Conservation (phyloP, 2,113 vertebrate genomes). For the Vanacampus margaritifer region DNA sequence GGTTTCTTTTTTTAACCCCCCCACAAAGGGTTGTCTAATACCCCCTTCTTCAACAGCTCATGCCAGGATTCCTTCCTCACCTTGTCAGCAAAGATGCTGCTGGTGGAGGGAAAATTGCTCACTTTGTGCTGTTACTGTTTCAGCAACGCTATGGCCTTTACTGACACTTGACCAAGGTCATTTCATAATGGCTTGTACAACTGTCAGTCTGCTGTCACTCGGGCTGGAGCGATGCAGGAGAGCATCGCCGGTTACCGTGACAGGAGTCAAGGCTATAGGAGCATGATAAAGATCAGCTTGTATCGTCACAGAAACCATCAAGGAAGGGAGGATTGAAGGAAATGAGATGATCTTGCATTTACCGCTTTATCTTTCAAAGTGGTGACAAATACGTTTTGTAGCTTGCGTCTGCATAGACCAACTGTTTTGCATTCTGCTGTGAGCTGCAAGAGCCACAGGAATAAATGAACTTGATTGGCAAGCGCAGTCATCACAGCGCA, state of each 20-base stretch:
- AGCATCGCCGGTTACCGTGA: conserved; percentile 44
- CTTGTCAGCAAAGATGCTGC: conserved; percentile 60
- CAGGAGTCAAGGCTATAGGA: conserved; percentile 65
- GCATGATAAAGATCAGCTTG: conserved; percentile 68
- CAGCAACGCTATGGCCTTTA: conserved; percentile 38
- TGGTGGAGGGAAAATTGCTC: conserved; percentile 60
- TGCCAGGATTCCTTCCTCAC: conserved; percentile 15
- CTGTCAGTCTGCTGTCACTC: conserved; percentile 68
- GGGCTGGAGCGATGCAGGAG: conserved; percentile 61
- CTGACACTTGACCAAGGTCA: conserved; percentile 71
- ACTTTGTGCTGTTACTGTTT: conserved; percentile 64
- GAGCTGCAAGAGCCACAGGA: conserved; percentile 29
- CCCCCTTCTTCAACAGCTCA: conserved; percentile 8
- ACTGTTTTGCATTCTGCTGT: conserved; percentile 52
- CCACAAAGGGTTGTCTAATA: conserved; percentile 1
- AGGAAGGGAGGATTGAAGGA: conserved; percentile 47
- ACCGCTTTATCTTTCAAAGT: conserved; percentile 41
- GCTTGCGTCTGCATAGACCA: conserved; percentile 23
- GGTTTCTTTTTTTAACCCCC: background rate
- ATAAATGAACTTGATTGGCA: conserved; percentile 52
- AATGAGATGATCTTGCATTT: conserved; percentile 67
- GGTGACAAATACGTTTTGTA: conserved; percentile 53
- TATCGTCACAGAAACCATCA: conserved; percentile 50
- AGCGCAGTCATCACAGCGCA: conserved; percentile 33
- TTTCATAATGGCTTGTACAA: conserved; percentile 63